These are phyloP conservation scores for Oxygymnocypris stewartii DNA, from an alignment of 2,113 vertebrate genomes.

Conservation along the genomic window DNA sequence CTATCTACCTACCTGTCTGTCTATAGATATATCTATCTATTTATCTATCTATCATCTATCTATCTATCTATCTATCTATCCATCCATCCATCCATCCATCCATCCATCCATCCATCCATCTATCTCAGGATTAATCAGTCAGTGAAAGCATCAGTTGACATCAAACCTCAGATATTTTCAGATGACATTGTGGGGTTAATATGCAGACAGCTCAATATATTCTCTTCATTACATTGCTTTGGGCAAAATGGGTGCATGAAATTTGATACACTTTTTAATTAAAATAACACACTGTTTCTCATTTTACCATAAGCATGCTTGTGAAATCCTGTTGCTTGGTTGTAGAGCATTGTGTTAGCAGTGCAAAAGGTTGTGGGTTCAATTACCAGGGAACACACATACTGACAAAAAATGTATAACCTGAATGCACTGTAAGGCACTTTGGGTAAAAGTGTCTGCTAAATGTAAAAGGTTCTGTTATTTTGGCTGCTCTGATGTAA, in stretches of 20 bases:
- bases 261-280: conserved; percentile 10
- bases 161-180: background rate
- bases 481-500: background rate
- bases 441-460: too few species aligned
- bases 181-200: background rate
- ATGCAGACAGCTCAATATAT: conserved; percentile 23
- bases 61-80: background rate
- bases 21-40: background rate
- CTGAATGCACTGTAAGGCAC: too few species aligned
- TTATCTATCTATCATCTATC: background rate
- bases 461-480: background rate
- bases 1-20: background rate
- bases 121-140: background rate
- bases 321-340: background rate
- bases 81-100: too few species aligned
- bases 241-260: conserved; percentile 24
- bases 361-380: too few species aligned
- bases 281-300: conserved; percentile 23
- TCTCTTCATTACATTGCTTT: conserved; percentile 20
- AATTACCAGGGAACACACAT: too few species aligned
- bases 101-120: too few species aligned
- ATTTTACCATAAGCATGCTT: conserved; percentile 6
- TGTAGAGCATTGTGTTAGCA: too few species aligned
- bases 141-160: background rate
- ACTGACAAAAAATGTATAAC: too few species aligned